Percentiles rank a stretch among this genome's conserved stretches.
Conservation (phyloP, 53 echinoderm and acorn worm genomes). For the Pentamera pediparva region DNA sequence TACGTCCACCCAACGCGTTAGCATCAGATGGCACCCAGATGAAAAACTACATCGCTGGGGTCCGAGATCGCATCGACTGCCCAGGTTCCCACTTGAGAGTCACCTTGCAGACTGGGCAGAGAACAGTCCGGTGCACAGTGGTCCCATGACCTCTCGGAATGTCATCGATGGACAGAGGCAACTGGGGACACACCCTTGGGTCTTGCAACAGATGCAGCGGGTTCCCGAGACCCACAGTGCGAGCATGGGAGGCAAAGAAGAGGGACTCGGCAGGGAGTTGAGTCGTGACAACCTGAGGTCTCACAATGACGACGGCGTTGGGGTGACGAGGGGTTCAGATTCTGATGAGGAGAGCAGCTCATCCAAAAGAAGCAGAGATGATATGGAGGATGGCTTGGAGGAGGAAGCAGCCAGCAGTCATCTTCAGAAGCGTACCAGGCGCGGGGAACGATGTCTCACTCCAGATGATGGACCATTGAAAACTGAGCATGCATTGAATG, state of each 20-base stretch:
- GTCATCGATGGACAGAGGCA: no score
- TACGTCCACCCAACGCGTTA: neutral
- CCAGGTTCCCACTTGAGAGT: neutral
- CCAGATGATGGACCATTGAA: no score
- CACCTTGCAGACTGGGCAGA: neutral
- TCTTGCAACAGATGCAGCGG: no score
- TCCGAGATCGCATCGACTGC: neutral
- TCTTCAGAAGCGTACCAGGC: neutral
- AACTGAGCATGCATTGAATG: no score
- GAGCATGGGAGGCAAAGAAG: neutral
- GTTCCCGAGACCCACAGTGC: neutral
- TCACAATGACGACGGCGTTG: neutral
- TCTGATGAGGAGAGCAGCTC: constrained; percentile 51
- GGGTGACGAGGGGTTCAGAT: neutral
- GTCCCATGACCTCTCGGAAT: neutral
- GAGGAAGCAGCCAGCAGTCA: neutral
- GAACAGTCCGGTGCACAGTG: neutral
- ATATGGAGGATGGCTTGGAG: constrained; percentile 37
- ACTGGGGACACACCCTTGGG: neutral
- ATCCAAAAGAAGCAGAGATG: constrained; percentile 58
- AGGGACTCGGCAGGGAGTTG: neutral
- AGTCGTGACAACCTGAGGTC: neutral
- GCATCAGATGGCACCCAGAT: constrained; percentile 11
- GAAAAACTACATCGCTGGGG: neutral
- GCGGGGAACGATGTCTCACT: neutral